These are phyloP conservation scores for Hydrozoanthus tunicans DNA, from an alignment of 64 coral and sea anemone species.

Conservation along the genomic window DNA sequence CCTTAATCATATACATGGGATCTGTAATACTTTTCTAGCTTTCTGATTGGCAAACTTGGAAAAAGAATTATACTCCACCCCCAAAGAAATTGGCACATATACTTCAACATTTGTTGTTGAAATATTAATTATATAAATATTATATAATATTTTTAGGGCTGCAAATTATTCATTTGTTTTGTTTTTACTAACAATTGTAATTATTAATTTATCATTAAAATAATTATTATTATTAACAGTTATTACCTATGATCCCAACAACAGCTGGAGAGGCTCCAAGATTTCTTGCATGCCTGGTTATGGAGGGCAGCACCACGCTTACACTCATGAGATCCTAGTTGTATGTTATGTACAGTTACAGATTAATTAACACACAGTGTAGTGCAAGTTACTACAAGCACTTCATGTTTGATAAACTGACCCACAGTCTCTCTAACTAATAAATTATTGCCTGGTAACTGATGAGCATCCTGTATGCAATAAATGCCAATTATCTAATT, in stretches of 20 bases:
- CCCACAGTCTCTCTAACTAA: background rate
- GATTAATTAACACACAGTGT: background rate
- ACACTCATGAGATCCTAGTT: conserved; percentile 67
- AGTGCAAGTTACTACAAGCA: background rate
- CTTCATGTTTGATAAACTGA: background rate
- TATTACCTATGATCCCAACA: conserved; percentile 85
- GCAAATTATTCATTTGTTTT: background rate
- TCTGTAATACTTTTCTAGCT: background rate
- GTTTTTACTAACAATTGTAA: background rate
- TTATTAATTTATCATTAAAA: background rate
- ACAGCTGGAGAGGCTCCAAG: conserved; percentile 88
- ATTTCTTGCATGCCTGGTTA: conserved; percentile 79
- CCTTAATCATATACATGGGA: background rate
- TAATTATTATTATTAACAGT: background rate
- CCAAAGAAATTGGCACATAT: too few species aligned
- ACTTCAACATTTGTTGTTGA: too few species aligned
- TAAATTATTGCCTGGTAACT: background rate
- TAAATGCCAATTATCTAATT: too few species aligned
- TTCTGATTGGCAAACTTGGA: background rate
- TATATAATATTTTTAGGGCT: too few species aligned
- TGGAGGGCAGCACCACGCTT: conserved; percentile 74
- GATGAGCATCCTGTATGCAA: too few species aligned
- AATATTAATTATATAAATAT: too few species aligned
- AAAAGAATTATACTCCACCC: too few species aligned
- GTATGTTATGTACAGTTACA: conserved; percentile 17